Evolutionary conservation across 2,113 vertebrate genomes (phyloP).

Genomic region (Dunckerocampus dactyliophorus): DNA sequence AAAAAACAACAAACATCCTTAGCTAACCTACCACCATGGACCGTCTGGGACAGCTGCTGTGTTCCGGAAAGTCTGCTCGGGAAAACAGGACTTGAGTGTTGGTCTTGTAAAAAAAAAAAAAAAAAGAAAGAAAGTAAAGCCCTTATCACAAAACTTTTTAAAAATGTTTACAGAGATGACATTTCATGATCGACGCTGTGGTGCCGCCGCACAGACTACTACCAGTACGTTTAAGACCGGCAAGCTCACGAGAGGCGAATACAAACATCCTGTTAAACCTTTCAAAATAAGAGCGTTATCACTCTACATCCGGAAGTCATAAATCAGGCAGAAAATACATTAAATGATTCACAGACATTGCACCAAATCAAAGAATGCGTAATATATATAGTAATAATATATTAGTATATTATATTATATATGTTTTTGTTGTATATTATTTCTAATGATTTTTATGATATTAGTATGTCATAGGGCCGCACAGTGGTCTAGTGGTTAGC

Average conservation of each 20-base stretch:
- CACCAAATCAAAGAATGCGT: too few species aligned
- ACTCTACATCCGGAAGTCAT: not conserved
- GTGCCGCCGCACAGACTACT: not conserved
- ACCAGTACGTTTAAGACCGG: too few species aligned
- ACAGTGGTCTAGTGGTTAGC: too few species aligned
- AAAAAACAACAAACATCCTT: not conserved
- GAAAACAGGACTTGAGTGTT: too few species aligned
- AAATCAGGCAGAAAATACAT: not conserved
- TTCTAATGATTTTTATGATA: too few species aligned
- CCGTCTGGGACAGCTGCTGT: conserved; percentile 13
- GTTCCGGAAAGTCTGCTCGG: conserved; percentile 9
- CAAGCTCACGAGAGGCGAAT: not conserved
- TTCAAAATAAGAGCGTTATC: conserved; percentile 39
- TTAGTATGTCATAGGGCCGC: too few species aligned
- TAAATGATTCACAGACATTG: too few species aligned
- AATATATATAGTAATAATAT: too few species aligned
- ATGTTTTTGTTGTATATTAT: too few species aligned
- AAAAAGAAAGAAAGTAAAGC: too few species aligned
- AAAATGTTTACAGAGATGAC: not conserved
- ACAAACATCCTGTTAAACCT: conserved; percentile 11
- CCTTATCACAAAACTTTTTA: conserved; percentile 30
- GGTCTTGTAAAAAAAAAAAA: too few species aligned
- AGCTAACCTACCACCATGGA: conserved; percentile 43
- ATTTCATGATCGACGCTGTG: not conserved
- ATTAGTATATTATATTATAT: too few species aligned